A percentile compares a stretch with the other conserved stretches of the same genome.
Evolutionary conservation across 2,797 vertebrate genomes (phyloP).

Genomic region (Rhynchonycteris naso): DNA sequence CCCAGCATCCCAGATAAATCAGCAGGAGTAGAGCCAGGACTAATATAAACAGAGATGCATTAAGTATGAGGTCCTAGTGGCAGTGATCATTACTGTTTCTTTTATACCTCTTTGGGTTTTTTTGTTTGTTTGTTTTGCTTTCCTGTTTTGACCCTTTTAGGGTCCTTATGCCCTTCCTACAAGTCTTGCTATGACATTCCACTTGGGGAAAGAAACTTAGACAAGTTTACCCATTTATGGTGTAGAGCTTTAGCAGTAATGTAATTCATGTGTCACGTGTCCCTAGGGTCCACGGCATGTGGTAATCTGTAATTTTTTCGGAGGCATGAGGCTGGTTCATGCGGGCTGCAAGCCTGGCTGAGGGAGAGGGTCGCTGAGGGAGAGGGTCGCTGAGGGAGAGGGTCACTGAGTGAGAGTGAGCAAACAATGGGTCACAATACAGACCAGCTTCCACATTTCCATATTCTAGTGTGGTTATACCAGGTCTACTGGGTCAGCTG

Average conservation of each 20-base stretch:
- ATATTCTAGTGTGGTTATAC: neutral
- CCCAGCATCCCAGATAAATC: neutral
- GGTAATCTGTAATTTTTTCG: neutral
- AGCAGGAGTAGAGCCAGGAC: slow-evolving; percentile 14
- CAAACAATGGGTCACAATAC: neutral
- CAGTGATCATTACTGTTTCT: neutral
- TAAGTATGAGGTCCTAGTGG: neutral
- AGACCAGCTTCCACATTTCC: neutral
- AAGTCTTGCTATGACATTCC: slow-evolving; percentile 18
- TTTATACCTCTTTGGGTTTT: neutral
- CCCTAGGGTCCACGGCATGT: neutral
- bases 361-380: neutral
- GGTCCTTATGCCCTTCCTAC: neutral
- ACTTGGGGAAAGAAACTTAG: slow-evolving; percentile 20
- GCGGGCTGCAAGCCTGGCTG: neutral
- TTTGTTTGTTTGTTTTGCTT: neutral
- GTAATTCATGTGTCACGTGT: slow-evolving; percentile 1
- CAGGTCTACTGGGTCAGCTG: neutral
- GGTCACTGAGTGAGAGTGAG: neutral
- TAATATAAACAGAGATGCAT: neutral
- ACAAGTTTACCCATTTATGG: neutral
- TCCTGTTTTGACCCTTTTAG: slow-evolving; percentile 36
- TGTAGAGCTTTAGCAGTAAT: neutral
- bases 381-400: neutral
- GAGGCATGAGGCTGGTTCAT: neutral